These are phyloP conservation scores for Chorisops tibialis DNA, from an alignment of 2,888 invertebrate genomes.

Conservation along the genomic window DNA sequence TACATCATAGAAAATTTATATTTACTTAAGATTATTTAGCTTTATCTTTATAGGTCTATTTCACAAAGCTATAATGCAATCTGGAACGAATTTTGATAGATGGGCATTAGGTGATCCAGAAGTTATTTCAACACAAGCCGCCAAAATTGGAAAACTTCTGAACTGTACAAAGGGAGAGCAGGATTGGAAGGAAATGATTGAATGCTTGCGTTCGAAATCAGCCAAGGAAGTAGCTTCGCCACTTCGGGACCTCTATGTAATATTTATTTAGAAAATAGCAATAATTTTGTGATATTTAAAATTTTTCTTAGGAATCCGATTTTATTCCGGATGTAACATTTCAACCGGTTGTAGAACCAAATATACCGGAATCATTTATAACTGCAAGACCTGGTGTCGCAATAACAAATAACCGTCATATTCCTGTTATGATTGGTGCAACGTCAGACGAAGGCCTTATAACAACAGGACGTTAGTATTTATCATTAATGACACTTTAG, in stretches of 20 bases:
- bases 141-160: constrained; percentile 57
- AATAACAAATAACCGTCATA: not conserved
- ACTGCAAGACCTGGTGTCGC: not conserved
- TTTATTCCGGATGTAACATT: constrained; percentile 1
- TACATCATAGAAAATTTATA: too few species aligned
- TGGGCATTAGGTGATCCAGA: constrained; percentile 59
- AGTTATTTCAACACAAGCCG: constrained; percentile 55
- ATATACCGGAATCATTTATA: constrained; percentile 1
- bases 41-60: constrained; percentile 60
- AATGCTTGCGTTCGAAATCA: constrained; percentile 59
- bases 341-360: not conserved
- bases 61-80: constrained; percentile 65
- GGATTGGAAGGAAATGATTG: constrained; percentile 53
- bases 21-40: not conserved
- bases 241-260: constrained; percentile 8
- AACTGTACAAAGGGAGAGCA: constrained; percentile 60
- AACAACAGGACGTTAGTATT: constrained; percentile 10
- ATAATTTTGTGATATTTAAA: not conserved
- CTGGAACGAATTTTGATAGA: constrained; percentile 61
- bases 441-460: constrained; percentile 15
- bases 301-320: constrained; percentile 9
- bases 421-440: constrained; percentile 10
- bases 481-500: not conserved
- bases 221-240: constrained; percentile 58
- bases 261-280: not conserved